phyloP scores from a whole-genome alignment of 1,140 invertebrate species.

The Tetramorium simillimum region DNA sequence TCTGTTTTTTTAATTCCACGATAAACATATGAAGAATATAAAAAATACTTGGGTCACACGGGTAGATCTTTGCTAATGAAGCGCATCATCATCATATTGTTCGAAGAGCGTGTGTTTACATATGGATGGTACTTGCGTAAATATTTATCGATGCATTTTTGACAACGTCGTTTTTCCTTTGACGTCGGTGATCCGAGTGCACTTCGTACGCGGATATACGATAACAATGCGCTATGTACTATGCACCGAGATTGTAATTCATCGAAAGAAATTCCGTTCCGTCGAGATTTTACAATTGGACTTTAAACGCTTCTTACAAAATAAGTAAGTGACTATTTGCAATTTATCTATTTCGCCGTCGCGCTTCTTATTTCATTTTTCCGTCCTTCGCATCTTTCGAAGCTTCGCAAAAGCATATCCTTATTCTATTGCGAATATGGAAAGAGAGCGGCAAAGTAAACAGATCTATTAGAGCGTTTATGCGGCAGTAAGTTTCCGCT shows the following conservation, averaged over 20 bases:
- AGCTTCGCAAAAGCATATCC: not conserved
- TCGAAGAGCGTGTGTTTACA: not conserved
- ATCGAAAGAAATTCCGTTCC: not conserved
- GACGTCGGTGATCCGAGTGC: constrained; percentile 17
- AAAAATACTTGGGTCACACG: not conserved
- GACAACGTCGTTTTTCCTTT: not conserved
- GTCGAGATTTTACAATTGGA: not conserved
- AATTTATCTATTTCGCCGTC: not conserved
- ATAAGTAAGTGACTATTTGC: not conserved
- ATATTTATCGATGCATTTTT: constrained; percentile 43
- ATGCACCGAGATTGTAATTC: not conserved
- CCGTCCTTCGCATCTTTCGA: not conserved
- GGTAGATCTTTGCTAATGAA: not conserved
- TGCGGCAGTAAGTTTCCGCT: not conserved
- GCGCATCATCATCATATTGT: constrained; percentile 8
- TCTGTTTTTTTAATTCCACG: not conserved
- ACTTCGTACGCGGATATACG: constrained; percentile 16
- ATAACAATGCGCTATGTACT: not conserved
- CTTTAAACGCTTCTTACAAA: constrained; percentile 21
- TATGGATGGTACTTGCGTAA: not conserved
- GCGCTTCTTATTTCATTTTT: not conserved
- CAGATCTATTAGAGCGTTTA: constrained; percentile 16
- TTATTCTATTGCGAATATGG: not conserved
- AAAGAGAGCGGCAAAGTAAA: constrained; percentile 18
- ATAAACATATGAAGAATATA: not conserved